Conservation (phyloP, 2,797 vertebrate genomes). For the Melanotaenia boesemani region DNA sequence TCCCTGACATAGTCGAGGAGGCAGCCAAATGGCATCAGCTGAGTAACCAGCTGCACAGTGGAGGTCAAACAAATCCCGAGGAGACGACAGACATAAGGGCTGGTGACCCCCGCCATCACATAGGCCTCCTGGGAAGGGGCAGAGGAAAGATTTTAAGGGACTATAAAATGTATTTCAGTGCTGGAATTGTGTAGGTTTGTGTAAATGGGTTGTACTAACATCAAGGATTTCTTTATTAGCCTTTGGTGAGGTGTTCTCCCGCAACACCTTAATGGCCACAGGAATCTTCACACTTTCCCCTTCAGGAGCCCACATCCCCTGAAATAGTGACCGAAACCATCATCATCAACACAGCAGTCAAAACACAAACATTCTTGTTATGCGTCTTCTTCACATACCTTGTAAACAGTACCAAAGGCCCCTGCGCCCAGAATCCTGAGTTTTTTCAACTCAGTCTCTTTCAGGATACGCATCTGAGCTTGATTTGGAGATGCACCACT, state of each 20-base stretch:
- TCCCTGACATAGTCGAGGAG: conserved; percentile 97
- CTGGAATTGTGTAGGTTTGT: background rate
- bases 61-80: conserved; percentile 97
- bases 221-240: conserved; percentile 99
- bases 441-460: conserved; percentile 97
- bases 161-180: background rate
- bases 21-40: conserved; percentile 98
- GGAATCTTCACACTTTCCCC: conserved; percentile 96
- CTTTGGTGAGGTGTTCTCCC: conserved; percentile 97
- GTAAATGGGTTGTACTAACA: conserved; percentile 80
- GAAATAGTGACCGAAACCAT: conserved; percentile 14
- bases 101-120: conserved; percentile 96
- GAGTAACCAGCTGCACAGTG: conserved; percentile 97
- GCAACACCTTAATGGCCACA: conserved; percentile 96
- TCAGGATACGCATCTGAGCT: conserved; percentile 97
- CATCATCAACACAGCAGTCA: background rate
- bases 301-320: conserved; percentile 97
- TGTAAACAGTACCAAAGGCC: conserved; percentile 96
- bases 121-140: conserved; percentile 89
- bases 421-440: conserved; percentile 94
- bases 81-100: conserved; percentile 93
- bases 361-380: background rate
- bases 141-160: background rate
- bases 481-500: conserved; percentile 96
- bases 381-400: conserved; percentile 78